Evolutionary conservation across 2,888 invertebrate genomes (phyloP).

Genomic region (Ernsta delagoae): DNA sequence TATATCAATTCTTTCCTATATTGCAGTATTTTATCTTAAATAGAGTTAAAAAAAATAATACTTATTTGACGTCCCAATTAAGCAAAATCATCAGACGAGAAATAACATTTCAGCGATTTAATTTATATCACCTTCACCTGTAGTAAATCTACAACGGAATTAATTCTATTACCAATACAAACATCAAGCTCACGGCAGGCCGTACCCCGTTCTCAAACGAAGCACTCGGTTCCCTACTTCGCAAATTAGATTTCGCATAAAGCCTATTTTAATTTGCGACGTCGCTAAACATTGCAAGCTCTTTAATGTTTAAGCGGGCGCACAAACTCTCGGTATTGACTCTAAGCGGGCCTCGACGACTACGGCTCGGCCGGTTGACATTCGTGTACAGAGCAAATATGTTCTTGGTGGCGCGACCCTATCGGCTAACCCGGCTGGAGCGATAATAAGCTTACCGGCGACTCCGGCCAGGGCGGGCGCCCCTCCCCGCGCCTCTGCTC

Average conservation of each 20-base stretch:
- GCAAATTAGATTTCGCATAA: conserved; percentile 83
- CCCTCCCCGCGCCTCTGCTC: conserved; percentile 58
- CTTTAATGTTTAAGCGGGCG: conserved; percentile 80
- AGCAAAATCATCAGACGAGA: conserved; percentile 20
- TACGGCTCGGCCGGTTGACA: conserved; percentile 66
- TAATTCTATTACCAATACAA: conserved; percentile 56
- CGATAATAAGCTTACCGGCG: conserved; percentile 78
- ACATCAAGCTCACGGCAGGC: conserved; percentile 51
- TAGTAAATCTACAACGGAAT: conserved; percentile 70
- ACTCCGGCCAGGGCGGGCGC: conserved; percentile 54
- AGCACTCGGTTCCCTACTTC: conserved; percentile 70
- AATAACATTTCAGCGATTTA: conserved; percentile 34
- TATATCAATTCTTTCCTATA: no score
- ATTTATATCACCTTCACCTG: conserved; percentile 42
- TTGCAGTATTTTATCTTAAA: not conserved
- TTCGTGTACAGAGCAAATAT: conserved; percentile 77
- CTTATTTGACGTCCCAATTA: conserved; percentile 19
- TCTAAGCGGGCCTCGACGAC: conserved; percentile 57
- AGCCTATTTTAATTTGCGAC: conserved; percentile 84
- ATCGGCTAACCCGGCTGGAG: conserved; percentile 48
- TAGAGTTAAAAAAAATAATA: not conserved
- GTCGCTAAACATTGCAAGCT: conserved; percentile 78
- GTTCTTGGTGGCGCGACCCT: conserved; percentile 61
- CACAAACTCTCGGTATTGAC: conserved; percentile 69
- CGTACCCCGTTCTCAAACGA: conserved; percentile 65